A percentile compares a stretch with the other conserved stretches of the same genome.
These are phyloP conservation scores for Phalacrocorax carbo DNA, from an alignment of 2,113 vertebrate genomes.

Conservation along the genomic window DNA sequence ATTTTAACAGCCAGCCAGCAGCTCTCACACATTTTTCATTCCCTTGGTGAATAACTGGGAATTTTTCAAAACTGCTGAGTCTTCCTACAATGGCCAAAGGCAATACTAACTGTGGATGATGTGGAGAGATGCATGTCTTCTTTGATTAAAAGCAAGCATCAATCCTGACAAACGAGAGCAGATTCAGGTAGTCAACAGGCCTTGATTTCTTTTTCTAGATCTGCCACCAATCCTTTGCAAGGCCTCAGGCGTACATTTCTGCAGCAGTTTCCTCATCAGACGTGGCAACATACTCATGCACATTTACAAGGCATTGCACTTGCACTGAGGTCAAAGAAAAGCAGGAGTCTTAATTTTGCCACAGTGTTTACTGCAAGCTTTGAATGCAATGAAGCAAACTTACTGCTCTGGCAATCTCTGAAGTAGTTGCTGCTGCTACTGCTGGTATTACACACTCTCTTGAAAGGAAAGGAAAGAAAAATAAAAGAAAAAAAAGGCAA, in stretches of 20 bases:
- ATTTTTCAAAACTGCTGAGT: background rate
- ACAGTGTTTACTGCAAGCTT: background rate
- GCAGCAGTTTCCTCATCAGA: background rate
- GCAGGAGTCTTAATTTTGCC: background rate
- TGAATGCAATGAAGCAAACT: background rate
- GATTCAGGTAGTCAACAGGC: background rate
- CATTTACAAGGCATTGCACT: background rate
- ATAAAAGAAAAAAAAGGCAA: background rate
- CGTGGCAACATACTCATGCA: background rate
- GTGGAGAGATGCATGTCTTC: rapidly evolving
- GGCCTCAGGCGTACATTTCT: rapidly evolving
- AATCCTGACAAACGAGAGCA: background rate
- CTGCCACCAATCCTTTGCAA: background rate
- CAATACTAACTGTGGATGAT: background rate
- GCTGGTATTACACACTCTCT: background rate
- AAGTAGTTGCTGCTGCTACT: background rate
- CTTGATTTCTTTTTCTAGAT: background rate
- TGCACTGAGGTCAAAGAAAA: background rate
- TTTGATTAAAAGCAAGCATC: background rate
- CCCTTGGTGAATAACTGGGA: background rate
- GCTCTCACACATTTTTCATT: background rate
- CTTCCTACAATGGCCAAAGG: background rate
- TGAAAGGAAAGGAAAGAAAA: background rate
- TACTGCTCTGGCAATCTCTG: background rate
- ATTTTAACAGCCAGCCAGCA: background rate